Evolutionary conservation across 2,797 vertebrate genomes (phyloP).

Genomic region (Cyprinella venusta): DNA sequence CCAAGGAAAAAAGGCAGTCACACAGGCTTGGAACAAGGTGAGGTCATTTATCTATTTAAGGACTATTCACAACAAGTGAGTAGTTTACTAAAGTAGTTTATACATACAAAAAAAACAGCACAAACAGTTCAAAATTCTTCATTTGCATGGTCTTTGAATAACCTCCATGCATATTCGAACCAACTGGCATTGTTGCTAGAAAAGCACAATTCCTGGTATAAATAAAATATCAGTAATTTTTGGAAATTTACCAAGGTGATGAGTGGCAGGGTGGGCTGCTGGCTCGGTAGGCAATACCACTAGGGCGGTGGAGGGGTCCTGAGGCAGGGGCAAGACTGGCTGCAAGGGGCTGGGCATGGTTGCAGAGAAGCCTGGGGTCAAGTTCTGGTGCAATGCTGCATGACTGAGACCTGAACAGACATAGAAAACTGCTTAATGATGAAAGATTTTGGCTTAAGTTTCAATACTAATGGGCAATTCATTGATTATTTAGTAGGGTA

Average conservation of each 20-base stretch:
- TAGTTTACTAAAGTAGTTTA: background rate
- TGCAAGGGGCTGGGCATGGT: conserved; percentile 89
- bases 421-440: conserved; percentile 18
- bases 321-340: conserved; percentile 89
- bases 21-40: background rate
- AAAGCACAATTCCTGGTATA: background rate
- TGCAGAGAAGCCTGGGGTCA: conserved; percentile 88
- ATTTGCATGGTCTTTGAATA: background rate
- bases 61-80: background rate
- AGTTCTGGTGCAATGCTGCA: conserved; percentile 86
- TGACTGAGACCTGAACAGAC: conserved; percentile 85
- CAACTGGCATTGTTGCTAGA: background rate
- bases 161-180: background rate
- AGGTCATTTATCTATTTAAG: background rate
- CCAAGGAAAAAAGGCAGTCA: too few species aligned
- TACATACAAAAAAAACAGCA: background rate
- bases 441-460: background rate
- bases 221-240: background rate
- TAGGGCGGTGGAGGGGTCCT: conserved; percentile 83
- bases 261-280: conserved; percentile 81
- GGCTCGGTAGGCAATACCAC: conserved; percentile 92
- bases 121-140: background rate
- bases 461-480: conserved; percentile 3
- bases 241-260: conserved; percentile 83
- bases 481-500: conserved; percentile 16